Evolutionary conservation across 1,140 invertebrate species (phyloP).

Genomic region (Harpegnathos saltator): DNA sequence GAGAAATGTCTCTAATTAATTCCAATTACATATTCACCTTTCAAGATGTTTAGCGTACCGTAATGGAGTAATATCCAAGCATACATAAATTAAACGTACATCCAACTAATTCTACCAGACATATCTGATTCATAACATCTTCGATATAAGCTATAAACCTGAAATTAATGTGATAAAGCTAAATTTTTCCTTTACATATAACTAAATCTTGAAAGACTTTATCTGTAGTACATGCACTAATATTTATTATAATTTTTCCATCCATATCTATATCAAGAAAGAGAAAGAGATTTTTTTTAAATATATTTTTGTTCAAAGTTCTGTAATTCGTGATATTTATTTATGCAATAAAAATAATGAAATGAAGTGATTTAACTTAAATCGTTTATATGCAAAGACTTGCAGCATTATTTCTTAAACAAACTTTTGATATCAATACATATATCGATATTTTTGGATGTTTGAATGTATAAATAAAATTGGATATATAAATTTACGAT

Average conservation of each 20-base stretch:
- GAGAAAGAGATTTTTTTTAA: too few relatives aligned
- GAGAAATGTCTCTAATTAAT: slow-evolving; percentile 1
- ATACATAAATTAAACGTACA: slow-evolving; percentile 79
- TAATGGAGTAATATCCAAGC: slow-evolving; percentile 76
- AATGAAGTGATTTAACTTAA: too few relatives aligned
- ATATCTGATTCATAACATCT: slow-evolving; percentile 73
- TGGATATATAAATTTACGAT: not conserved
- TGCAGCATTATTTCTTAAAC: too few relatives aligned
- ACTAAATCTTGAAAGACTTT: too few relatives aligned
- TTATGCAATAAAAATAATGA: too few relatives aligned
- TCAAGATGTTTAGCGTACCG: slow-evolving; percentile 62
- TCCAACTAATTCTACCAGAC: slow-evolving; percentile 77
- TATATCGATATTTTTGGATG: not conserved
- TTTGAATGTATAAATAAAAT: not conserved
- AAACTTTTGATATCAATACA: too few relatives aligned
- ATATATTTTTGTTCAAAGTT: too few relatives aligned
- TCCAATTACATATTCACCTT: slow-evolving; percentile 44
- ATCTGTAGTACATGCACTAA: not conserved
- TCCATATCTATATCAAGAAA: too few relatives aligned
- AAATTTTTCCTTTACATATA: not conserved
- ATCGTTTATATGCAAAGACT: too few relatives aligned
- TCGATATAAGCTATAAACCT: slow-evolving; percentile 74
- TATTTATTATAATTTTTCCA: too few relatives aligned
- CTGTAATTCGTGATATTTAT: too few relatives aligned
- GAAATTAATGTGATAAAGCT: slow-evolving; percentile 5